Evolutionary conservation across 2,113 vertebrate species (phyloP), one percentile per base, ranked within the genome.

Genomic region (Eptesicus fuscus): DNA sequence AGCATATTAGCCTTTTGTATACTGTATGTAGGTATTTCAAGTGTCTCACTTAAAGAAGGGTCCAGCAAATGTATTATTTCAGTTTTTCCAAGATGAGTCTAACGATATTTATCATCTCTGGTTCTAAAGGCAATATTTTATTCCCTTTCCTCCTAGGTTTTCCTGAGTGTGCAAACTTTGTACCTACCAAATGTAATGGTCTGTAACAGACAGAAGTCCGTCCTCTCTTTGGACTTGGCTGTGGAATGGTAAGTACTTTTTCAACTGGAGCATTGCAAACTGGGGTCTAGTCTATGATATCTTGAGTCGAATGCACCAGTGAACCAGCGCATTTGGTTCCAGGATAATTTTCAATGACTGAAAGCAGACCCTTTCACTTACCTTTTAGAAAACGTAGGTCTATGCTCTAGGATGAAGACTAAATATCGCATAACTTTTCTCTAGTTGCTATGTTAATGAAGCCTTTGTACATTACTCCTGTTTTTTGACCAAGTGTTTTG

Each of bases 191-290:
- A 73, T 98, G 98, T 70, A 89, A 89, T 78, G 97, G 97, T 83
- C 83, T 9, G 95, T 99, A 95, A 99, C 98, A 0, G 99, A 99
- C 97, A 97, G 59, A 95, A 99, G 99, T 92, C 99, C 99, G 99
- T 92, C 99, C 99, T 44, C 98, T 99, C 85, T 99, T 98, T 12
- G 99, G 99, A 80, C 97, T 99, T 23, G 99, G 99, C 90, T 99
- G 99, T 98, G 99, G 99, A 98, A 99, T 99, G 99, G 99, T 99
- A 98, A 98, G 98, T 90, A 92, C 32, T 92, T 91, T 85, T 94
- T 95, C 9, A 63, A 2, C 13, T 82, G 51, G 44, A 69, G 17
- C 40, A 17, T 67, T 85, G n/a, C 44, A 88, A 84, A 88, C 86
- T 85, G 35, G 65, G 32, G 5, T 77, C 74, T 86, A 59, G 12